Percentiles rank a stretch among this genome's conserved stretches.
phyloP scores from a whole-genome alignment of 2,113 vertebrate genomes.

The Irena cyanogastra region DNA sequence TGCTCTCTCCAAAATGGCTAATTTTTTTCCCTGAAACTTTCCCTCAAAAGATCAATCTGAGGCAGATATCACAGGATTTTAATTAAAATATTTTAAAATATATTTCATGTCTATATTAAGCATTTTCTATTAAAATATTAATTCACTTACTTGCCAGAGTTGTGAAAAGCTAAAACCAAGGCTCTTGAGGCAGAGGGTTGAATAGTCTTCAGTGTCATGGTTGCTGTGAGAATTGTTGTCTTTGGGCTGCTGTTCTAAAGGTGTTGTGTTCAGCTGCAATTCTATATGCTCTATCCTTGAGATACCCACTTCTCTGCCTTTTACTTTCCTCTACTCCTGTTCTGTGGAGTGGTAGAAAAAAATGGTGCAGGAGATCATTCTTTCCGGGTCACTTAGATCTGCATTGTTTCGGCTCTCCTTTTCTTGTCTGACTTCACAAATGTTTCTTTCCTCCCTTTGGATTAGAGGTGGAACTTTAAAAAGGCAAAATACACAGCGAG shows the following conservation, averaged over 20 bases:
- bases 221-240: background rate
- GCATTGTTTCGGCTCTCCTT: background rate
- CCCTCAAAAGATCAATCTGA: background rate
- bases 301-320: background rate
- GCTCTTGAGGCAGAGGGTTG: background rate
- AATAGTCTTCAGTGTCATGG: background rate
- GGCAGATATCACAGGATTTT: background rate
- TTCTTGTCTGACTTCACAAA: background rate
- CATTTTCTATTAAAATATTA: background rate
- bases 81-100: background rate
- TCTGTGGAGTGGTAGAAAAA: background rate
- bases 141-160: background rate
- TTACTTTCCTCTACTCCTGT: background rate
- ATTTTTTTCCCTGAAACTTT: background rate
- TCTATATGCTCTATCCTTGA: background rate
- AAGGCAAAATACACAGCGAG: rapidly evolving
- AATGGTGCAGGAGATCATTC: background rate
- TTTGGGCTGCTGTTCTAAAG: background rate
- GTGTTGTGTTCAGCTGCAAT: background rate
- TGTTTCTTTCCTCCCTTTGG: background rate
- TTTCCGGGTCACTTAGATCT: background rate
- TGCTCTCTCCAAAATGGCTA: background rate
- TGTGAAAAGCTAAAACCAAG: background rate
- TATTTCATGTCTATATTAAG: background rate
- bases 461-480: background rate